Evolutionary conservation across 2,113 vertebrate species (phyloP).

Genomic region (Antennarius striatus): DNA sequence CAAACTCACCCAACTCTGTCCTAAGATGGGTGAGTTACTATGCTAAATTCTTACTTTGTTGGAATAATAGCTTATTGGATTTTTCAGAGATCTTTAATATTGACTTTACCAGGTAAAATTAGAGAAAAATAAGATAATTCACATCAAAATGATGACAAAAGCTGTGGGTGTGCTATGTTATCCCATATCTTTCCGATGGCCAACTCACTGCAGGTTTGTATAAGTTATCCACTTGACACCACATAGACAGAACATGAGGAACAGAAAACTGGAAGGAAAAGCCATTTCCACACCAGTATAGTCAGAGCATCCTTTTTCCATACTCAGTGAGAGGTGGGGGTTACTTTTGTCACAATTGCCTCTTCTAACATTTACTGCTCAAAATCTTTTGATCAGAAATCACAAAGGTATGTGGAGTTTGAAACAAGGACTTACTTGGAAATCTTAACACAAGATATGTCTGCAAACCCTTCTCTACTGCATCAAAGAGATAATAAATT

Average conservation of each 20-base stretch:
- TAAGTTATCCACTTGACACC: slow-evolving; percentile 34
- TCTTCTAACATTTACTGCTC: no score
- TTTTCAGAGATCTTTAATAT: slow-evolving; percentile 49
- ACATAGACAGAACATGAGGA: slow-evolving; percentile 59
- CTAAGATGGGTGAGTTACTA: slow-evolving; percentile 41
- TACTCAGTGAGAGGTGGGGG: neutral
- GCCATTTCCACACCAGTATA: slow-evolving; percentile 22
- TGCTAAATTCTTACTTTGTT: slow-evolving; percentile 49
- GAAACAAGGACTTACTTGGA: slow-evolving; percentile 5
- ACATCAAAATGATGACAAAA: slow-evolving; percentile 53
- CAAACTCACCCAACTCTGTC: slow-evolving; percentile 14
- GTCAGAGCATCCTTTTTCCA: slow-evolving; percentile 11
- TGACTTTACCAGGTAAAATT: slow-evolving; percentile 46
- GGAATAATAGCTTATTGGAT: slow-evolving; percentile 45
- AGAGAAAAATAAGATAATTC: slow-evolving; percentile 52
- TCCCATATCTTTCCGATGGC: slow-evolving; percentile 36
- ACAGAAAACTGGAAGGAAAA: slow-evolving; percentile 44
- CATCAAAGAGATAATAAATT: slow-evolving; percentile 37
- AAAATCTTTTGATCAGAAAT: slow-evolving; percentile 8
- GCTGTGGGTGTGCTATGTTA: slow-evolving; percentile 34
- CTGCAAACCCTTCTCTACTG: slow-evolving; percentile 28
- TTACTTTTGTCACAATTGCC: no score
- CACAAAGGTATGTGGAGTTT: neutral
- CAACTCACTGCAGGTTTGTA: slow-evolving; percentile 40
- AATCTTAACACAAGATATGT: slow-evolving; percentile 6